phyloP scores from a whole-genome alignment of 2,113 vertebrate species.

The Mesembrinibis cayennensis region DNA sequence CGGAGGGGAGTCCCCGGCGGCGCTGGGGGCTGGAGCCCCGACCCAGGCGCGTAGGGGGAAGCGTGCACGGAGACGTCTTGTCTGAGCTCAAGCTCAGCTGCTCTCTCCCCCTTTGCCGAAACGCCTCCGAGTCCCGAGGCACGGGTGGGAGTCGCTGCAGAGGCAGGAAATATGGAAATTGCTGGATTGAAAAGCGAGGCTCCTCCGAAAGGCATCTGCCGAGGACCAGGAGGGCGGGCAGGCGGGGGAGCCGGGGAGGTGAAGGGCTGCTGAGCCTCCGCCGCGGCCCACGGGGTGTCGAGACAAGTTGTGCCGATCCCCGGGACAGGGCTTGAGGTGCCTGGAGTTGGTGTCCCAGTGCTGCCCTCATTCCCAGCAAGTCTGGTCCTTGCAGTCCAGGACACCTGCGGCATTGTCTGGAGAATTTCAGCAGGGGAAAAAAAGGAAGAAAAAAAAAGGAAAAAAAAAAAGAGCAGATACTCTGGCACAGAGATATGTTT shows the following conservation, averaged over 20 bases:
- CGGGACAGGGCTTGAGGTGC: not conserved
- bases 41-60: fast-evolving
- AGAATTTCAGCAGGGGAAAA: not conserved
- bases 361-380: not conserved
- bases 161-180: not conserved
- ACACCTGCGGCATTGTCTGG: not conserved
- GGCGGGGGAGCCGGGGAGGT: not conserved
- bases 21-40: fast-evolving
- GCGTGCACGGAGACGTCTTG: fast-evolving
- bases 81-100: not conserved
- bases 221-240: not conserved
- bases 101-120: not conserved
- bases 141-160: not conserved
- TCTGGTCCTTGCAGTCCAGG: not conserved
- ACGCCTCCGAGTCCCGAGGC: not conserved
- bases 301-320: no score
- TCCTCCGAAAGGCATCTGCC: not conserved
- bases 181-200: not conserved
- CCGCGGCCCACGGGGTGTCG: fast-evolving
- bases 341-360: not conserved
- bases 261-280: not conserved
- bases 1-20: fast-evolving
- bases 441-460: no score
- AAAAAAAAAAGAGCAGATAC: not conserved
- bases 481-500: slow-evolving; percentile 31